Evolutionary conservation across 2,888 invertebrate genomes (phyloP), one percentile per base, ranked within the genome.

Genomic region (Stenichneumon culpator): DNA sequence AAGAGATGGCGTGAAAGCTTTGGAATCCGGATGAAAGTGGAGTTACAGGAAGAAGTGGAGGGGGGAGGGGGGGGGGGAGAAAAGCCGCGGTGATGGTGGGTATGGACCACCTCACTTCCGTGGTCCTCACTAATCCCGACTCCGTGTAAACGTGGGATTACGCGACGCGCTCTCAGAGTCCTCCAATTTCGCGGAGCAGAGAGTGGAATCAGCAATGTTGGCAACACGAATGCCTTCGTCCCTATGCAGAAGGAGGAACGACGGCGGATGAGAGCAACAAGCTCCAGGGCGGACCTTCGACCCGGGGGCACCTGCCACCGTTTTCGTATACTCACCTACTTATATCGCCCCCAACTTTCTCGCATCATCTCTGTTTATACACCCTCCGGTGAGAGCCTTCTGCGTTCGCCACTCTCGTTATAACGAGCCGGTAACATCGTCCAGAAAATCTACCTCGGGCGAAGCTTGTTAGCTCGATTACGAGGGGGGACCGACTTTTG

Each of bases 81-180:
- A 81, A 77, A 79, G n/a, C 28, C 65, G 80, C 14, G 65, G 77
- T 69, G 77, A 57, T 67, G 79, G 70, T 47, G 36, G 74, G 54
- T 69, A 22, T 39, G 52, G 50, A 47, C 44, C 54, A 57, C 57
- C 60, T 78, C 54, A 36, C 78, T 39, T 16, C 19, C 73, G 54
- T 50, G 73, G 72, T 73, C 25, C 63, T 82, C 73, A 79, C 88
- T 89, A 89, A 88, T 89, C 87, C 87, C 86, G 86, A 83, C 85
- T 86, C 73, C 79, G 87, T 85, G 82, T 87, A 87, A 87, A 88
- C 86, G 86, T 79, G 28, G 86, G 87, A 89, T 89, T 87, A 89
- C 80, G 77, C 74, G 86, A 78, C 68, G 63, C 39, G 68, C 44
- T 36, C 60, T 67, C 65, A 75, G 79, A 79, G 83, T 83, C 77